A percentile compares a stretch with the other conserved stretches of the same genome.
These are phyloP conservation scores for Actias luna DNA, from an alignment of 2,888 invertebrate species.

Conservation along the genomic window DNA sequence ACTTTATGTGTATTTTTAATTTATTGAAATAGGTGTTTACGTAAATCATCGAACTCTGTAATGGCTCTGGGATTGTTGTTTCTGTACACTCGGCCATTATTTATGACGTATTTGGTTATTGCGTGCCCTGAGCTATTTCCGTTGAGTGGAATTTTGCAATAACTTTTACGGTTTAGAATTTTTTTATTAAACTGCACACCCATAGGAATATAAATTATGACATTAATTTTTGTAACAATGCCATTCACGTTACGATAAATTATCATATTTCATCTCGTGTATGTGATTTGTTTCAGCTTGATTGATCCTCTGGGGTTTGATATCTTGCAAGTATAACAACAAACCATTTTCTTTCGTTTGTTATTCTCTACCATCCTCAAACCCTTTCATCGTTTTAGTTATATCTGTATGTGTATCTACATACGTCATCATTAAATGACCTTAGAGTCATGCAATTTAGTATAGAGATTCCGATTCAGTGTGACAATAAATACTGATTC, in stretches of 20 bases:
- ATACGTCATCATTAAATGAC: no score
- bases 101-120: constrained; percentile 6
- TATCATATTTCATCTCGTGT: no score
- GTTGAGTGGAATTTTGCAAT: background rate
- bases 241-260: background rate
- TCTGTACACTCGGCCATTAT: background rate
- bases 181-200: background rate
- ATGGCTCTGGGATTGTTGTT: constrained; percentile 12
- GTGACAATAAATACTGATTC: no score
- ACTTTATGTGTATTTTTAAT: constrained; percentile 17
- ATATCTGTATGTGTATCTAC: no score
- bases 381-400: no score
- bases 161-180: background rate
- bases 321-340: no score
- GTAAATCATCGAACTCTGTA: constrained; percentile 21
- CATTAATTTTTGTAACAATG: background rate
- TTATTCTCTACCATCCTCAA: no score
- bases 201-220: background rate
- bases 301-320: no score
- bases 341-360: no score
- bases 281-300: no score
- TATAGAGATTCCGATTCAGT: no score
- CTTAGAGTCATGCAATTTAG: no score
- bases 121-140: background rate
- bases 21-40: constrained; percentile 17